These are phyloP conservation scores for Nymphalis io DNA, from an alignment of 1,140 invertebrate genomes.

Conservation along the genomic window DNA sequence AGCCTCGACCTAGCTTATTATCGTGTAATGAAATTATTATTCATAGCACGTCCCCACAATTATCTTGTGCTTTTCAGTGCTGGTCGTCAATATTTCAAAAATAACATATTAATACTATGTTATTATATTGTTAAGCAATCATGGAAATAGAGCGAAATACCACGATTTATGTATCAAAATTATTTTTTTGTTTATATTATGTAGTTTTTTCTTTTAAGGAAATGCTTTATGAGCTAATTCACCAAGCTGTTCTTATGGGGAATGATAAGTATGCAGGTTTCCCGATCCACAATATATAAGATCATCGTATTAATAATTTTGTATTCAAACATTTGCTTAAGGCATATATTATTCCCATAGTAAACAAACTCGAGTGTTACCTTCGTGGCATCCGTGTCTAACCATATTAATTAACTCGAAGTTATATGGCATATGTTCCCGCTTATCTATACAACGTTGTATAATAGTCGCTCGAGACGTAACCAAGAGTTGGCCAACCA, in stretches of 20 bases:
- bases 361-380: constrained; percentile 6
- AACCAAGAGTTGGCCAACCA: constrained; percentile 49
- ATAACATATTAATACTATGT: constrained; percentile 7
- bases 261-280: too few species aligned
- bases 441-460: constrained; percentile 37
- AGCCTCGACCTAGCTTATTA: constrained; percentile 18
- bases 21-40: constrained; percentile 17
- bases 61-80: constrained; percentile 14
- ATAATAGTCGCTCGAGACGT: constrained; percentile 19
- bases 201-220: not conserved
- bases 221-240: too few species aligned
- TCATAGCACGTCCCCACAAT: constrained; percentile 15
- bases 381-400: constrained; percentile 6
- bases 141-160: not conserved
- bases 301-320: not conserved
- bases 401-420: constrained; percentile 38
- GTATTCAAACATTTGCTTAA: not conserved
- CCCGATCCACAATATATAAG: too few species aligned
- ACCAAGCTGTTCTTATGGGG: too few species aligned
- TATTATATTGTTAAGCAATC: not conserved
- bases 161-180: not conserved
- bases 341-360: not conserved
- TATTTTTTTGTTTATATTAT: too few species aligned
- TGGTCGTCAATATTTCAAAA: constrained; percentile 6
- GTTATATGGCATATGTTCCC: constrained; percentile 37